Evolutionary conservation across 1,140 invertebrate genomes (phyloP).

Genomic region (Rhagoletis pomonella): DNA sequence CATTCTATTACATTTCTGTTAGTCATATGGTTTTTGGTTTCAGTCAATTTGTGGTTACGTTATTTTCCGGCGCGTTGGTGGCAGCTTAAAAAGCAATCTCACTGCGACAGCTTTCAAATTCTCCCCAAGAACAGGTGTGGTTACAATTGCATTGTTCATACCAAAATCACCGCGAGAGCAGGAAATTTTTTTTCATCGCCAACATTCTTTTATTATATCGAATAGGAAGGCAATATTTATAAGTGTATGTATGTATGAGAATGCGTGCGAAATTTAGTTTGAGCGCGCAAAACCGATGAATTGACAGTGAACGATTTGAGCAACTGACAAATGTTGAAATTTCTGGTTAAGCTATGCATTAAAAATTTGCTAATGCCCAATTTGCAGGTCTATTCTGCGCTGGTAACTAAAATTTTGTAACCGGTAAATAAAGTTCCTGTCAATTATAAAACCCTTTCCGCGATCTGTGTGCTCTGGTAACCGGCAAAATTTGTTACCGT

Average conservation of each 20-base stretch:
- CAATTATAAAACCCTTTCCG: no score
- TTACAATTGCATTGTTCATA: constrained; percentile 14
- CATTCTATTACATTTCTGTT: background rate
- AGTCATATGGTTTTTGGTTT: constrained; percentile 33
- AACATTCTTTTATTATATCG: constrained; percentile 29
- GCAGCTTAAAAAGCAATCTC: constrained; percentile 45
- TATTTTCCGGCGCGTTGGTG: constrained; percentile 11
- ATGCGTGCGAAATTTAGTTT: background rate
- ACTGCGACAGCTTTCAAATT: background rate
- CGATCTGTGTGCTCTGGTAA: no score
- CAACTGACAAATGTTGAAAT: constrained; percentile 48
- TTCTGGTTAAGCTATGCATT: constrained; percentile 19
- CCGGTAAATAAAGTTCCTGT: no score
- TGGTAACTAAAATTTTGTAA: no score
- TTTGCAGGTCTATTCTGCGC: no score
- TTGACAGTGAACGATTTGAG: constrained; percentile 35
- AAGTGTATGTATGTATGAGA: background rate
- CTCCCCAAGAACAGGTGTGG: background rate
- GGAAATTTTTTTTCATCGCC: constrained; percentile 11
- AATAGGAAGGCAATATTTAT: constrained; percentile 7
- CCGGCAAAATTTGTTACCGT: no score
- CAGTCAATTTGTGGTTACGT: constrained; percentile 48
- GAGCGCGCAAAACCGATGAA: background rate
- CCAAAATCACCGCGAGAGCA: background rate
- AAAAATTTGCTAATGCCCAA: no score